Evolutionary conservation across 2,113 vertebrate genomes (phyloP).

Genomic region (Telmatochromis brichardi): DNA sequence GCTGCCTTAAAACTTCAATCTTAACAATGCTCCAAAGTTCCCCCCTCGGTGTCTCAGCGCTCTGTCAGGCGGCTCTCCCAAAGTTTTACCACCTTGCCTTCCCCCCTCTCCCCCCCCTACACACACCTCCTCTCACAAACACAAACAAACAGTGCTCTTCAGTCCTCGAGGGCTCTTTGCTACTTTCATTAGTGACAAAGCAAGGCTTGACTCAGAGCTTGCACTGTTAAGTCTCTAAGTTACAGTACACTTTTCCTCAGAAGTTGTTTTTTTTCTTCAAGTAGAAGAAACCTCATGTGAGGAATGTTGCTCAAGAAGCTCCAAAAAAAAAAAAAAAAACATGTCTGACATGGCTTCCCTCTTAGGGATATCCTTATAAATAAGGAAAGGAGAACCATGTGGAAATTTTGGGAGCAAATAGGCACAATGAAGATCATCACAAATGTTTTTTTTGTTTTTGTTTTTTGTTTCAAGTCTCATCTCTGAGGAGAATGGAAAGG

Average conservation of each 20-base stretch:
- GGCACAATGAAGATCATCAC: slow-evolving; percentile 46
- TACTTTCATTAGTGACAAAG: slow-evolving; percentile 75
- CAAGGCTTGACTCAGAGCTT: slow-evolving; percentile 50
- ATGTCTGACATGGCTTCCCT: slow-evolving; percentile 46
- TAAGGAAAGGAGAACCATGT: slow-evolving; percentile 59
- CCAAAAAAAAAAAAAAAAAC: neutral
- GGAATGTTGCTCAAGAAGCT: slow-evolving; percentile 50
- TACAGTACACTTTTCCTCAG: slow-evolving; percentile 48
- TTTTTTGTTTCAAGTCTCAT: slow-evolving; percentile 33
- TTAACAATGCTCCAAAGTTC: slow-evolving; percentile 61
- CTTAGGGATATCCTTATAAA: slow-evolving; percentile 46
- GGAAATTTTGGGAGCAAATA: slow-evolving; percentile 48
- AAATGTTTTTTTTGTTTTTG: neutral
- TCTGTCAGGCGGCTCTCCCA: slow-evolving; percentile 71
- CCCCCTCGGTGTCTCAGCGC: slow-evolving; percentile 37
- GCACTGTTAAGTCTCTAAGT: slow-evolving; percentile 53
- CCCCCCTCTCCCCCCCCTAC: neutral
- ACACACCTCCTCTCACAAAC: slow-evolving; percentile 52
- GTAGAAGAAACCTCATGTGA: slow-evolving; percentile 45
- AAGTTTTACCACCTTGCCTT: slow-evolving; percentile 65
- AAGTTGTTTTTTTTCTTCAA: slow-evolving; percentile 44
- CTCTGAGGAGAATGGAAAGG: neutral
- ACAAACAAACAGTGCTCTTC: slow-evolving; percentile 68
- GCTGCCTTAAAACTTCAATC: slow-evolving; percentile 71
- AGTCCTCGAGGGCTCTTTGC: slow-evolving; percentile 67